Conservation (phyloP, 2,113 vertebrate species). For the Corydoras maculifer region DNA sequence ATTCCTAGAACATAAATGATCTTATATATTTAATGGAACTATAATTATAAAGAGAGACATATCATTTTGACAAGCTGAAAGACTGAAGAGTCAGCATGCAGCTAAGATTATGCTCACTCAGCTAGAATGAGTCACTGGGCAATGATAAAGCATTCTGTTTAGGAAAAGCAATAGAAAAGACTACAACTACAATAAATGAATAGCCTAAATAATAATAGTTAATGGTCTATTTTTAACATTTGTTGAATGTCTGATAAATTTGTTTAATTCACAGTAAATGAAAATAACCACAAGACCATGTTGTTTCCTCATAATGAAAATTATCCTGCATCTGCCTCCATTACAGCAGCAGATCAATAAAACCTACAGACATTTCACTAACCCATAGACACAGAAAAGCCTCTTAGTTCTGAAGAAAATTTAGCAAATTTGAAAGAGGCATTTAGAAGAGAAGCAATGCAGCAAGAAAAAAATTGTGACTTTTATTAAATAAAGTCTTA, state of each 20-base stretch:
- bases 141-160: no score
- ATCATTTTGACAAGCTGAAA: background rate
- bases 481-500: background rate
- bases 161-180: no score
- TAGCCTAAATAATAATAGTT: no score
- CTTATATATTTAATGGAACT: background rate
- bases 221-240: no score
- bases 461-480: background rate
- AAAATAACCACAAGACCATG: background rate
- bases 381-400: background rate
- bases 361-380: background rate
- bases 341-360: background rate
- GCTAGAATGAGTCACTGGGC: background rate
- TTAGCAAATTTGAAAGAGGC: background rate
- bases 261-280: conserved; percentile 5
- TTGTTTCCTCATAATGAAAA: background rate
- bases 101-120: background rate
- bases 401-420: background rate
- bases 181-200: no score
- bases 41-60: background rate
- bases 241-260: background rate
- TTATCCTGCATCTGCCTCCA: background rate
- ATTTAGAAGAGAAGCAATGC: background rate
- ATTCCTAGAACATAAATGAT: background rate
- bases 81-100: background rate